phyloP scores from a whole-genome alignment of 2,113 vertebrate species.

The Elephas maximus region DNA sequence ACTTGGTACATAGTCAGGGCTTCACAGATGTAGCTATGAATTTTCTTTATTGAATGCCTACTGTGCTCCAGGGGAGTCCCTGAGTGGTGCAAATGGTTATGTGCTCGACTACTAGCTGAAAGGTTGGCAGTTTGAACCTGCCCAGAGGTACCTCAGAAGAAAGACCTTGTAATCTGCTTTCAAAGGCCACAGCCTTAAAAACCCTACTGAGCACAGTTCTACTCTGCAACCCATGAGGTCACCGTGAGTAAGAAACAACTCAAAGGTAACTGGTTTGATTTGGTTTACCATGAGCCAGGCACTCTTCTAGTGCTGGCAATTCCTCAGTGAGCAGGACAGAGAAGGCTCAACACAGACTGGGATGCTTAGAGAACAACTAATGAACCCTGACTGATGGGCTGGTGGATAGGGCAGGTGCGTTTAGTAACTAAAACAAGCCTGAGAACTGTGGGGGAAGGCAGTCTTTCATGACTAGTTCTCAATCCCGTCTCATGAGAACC shows the following conservation, averaged over 20 bases:
- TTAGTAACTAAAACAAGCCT: neutral
- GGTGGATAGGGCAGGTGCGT: neutral
- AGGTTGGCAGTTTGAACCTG: too few relatives aligned
- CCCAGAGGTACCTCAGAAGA: too few relatives aligned
- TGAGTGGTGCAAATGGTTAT: too few relatives aligned
- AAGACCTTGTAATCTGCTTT: too few relatives aligned
- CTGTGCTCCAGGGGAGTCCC: neutral
- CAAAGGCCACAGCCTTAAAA: too few relatives aligned
- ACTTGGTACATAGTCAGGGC: neutral
- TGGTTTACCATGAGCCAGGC: too few relatives aligned
- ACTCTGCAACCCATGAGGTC: too few relatives aligned
- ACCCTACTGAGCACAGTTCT: too few relatives aligned
- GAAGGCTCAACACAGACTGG: too few relatives aligned
- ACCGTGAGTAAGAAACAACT: too few relatives aligned
- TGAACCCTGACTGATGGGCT: accelerated
- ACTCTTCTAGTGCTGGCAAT: neutral
- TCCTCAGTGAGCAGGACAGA: neutral
- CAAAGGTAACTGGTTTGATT: too few relatives aligned
- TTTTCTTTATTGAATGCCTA: neutral
- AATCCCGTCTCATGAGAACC: neutral
- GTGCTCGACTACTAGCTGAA: too few relatives aligned
- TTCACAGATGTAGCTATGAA: accelerated
- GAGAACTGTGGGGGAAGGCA: neutral
- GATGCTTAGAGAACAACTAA: neutral
- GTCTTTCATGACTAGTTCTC: neutral